Percentiles rank a stretch among this genome's conserved stretches.
phyloP scores from a whole-genome alignment of 2,888 invertebrate species.

The Acholoe squamosa region DNA sequence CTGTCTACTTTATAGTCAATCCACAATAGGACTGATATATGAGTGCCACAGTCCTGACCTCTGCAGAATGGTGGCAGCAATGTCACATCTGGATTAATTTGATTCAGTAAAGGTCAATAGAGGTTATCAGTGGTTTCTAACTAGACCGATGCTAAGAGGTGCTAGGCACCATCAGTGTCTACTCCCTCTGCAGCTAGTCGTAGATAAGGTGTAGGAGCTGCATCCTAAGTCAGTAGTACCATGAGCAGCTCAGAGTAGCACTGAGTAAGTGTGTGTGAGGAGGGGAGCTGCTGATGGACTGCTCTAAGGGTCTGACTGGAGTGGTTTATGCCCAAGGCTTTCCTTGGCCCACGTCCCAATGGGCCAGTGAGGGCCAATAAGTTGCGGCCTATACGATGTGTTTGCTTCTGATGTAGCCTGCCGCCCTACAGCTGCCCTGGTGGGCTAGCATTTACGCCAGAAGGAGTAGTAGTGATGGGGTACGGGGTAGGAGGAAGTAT shows the following conservation, averaged over 20 bases:
- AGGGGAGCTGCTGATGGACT: neutral
- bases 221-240: no score
- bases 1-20: no score
- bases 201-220: no score
- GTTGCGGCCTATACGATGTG: neutral
- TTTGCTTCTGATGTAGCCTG: neutral
- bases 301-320: neutral
- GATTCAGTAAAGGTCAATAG: no score
- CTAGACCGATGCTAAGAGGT: no score
- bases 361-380: slow-evolving; percentile 17
- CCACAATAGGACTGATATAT: no score
- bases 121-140: no score
- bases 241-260: neutral
- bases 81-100: no score
- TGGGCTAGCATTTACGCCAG: neutral
- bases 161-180: no score
- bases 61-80: no score
- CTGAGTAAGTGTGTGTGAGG: slow-evolving; percentile 8
- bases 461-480: neutral
- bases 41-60: no score
- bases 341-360: neutral
- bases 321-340: neutral
- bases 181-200: no score
- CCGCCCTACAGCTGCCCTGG: neutral
- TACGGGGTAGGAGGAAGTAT: neutral